Percentiles rank a stretch among this genome's conserved stretches.
These are phyloP conservation scores for Burhinus bistriatus DNA, from an alignment of 2,113 vertebrate species.

Conservation along the genomic window DNA sequence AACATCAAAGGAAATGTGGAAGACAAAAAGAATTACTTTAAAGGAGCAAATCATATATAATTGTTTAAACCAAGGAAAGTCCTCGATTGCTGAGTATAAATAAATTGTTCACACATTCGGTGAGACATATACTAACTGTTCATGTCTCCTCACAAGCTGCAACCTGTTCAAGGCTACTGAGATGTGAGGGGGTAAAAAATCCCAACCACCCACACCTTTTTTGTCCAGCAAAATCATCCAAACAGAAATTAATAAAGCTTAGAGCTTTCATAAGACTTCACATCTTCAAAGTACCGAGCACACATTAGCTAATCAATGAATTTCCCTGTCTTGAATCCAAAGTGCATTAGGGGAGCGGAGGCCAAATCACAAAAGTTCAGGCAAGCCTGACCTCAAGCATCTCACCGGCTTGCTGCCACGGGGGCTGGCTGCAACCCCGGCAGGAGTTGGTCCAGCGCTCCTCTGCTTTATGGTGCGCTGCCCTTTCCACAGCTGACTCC, in stretches of 20 bases:
- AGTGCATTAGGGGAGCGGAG: neutral
- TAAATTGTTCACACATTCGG: neutral
- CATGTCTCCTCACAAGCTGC: neutral
- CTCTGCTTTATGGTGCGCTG: rapidly evolving
- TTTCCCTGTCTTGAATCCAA: neutral
- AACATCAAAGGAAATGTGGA: neutral
- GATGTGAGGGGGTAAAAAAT: neutral
- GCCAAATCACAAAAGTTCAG: neutral
- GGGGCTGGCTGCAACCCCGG: neutral
- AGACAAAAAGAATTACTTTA: neutral
- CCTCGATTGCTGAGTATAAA: neutral
- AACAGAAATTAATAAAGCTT: neutral
- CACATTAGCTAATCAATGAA: neutral
- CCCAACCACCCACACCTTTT: neutral
- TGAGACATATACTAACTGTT: neutral
- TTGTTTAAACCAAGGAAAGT: neutral
- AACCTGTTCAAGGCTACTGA: neutral
- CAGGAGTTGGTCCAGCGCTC: neutral
- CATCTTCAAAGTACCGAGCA: neutral
- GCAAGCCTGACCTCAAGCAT: neutral
- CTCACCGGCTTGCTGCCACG: neutral
- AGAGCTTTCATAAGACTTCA: neutral
- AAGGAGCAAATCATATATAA: neutral
- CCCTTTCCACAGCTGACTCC: neutral
- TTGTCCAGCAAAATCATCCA: neutral